Conservation (phyloP, 1,140 invertebrate genomes). For the Eriosoma lanigerum region DNA sequence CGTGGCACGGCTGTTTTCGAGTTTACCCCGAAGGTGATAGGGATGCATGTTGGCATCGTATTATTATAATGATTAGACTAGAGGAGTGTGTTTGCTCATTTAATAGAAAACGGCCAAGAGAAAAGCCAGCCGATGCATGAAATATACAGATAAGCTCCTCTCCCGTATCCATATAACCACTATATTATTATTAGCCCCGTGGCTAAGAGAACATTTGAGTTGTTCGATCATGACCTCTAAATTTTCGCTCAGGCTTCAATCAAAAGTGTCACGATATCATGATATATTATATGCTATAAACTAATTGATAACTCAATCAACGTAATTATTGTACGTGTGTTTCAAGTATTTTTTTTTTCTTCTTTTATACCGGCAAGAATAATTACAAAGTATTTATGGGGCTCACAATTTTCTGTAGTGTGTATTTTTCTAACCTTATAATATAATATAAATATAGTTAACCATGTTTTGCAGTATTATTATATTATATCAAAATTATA, state of each 20-base stretch:
- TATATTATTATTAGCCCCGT: neutral
- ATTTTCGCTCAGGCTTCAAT: neutral
- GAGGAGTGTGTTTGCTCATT: slow-evolving; percentile 11
- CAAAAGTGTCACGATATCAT: neutral
- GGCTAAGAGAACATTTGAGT: neutral
- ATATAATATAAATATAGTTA: no score
- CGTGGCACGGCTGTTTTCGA: neutral
- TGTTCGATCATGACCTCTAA: neutral
- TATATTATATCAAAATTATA: neutral
- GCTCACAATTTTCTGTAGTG: no score
- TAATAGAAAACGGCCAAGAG: slow-evolving; percentile 27
- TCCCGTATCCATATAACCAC: neutral
- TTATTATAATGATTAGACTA: slow-evolving; percentile 1
- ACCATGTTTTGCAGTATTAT: no score
- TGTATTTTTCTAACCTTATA: no score
- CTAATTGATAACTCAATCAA: slow-evolving; percentile 6
- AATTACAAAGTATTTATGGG: no score
- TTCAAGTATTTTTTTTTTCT: no score
- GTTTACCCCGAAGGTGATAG: neutral
- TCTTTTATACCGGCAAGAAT: no score
- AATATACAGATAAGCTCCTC: slow-evolving; percentile 28
- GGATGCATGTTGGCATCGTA: slow-evolving; percentile 4
- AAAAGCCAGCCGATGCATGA: slow-evolving; percentile 30
- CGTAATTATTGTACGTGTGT: no score
- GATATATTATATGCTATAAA: neutral